These are phyloP conservation scores for Natator depressus DNA, from an alignment of 2,113 vertebrate species.

Conservation along the genomic window DNA sequence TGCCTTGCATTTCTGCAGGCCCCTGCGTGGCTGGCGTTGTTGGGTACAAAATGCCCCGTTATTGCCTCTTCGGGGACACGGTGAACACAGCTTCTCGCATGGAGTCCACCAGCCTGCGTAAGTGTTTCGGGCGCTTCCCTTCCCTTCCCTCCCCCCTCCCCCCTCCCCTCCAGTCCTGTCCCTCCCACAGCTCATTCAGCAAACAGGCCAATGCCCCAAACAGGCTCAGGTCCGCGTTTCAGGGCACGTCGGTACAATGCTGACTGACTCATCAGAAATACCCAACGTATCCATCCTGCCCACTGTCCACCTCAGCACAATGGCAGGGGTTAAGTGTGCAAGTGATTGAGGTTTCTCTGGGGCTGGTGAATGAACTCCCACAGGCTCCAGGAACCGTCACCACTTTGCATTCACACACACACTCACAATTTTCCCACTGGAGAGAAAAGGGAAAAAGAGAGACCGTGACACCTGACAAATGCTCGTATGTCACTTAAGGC, in stretches of 20 bases:
- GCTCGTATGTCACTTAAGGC: neutral
- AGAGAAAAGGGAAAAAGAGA: neutral
- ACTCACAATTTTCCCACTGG: neutral
- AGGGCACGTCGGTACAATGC: fast-evolving
- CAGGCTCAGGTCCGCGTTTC: neutral
- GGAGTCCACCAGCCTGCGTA: conserved; percentile 86
- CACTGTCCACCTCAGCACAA: fast-evolving
- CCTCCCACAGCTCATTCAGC: too few relatives aligned
- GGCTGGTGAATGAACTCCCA: neutral
- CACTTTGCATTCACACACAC: too few relatives aligned
- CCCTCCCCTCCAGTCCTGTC: neutral
- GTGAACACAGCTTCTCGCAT: conserved; percentile 86
- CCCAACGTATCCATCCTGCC: neutral
- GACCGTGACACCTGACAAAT: neutral
- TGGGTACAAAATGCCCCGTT: conserved; percentile 86
- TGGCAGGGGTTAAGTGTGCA: fast-evolving
- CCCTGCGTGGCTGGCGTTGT: conserved; percentile 85
- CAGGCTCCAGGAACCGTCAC: neutral
- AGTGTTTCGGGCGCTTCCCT: neutral
- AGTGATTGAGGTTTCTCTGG: neutral
- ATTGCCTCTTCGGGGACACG: conserved; percentile 86
- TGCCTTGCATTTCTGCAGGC: conserved; percentile 58
- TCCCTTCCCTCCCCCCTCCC: fast-evolving
- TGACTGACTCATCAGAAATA: neutral
- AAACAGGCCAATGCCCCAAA: fast-evolving